These are phyloP conservation scores for Gandaritis pyraliata DNA, from an alignment of 2,888 invertebrate species.

Conservation along the genomic window DNA sequence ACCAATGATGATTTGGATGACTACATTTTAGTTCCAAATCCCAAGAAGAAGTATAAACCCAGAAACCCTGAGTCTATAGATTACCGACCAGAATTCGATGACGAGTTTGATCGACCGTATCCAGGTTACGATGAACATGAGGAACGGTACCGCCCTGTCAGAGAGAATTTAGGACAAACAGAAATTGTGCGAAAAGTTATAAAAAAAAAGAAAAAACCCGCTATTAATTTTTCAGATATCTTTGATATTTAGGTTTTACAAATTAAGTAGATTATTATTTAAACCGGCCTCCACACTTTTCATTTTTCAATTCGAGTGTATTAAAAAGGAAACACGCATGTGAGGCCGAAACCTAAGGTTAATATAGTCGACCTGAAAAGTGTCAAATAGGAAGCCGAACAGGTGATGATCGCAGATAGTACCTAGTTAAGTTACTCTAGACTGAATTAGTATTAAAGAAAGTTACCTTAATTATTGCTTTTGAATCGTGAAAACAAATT, in stretches of 20 bases:
- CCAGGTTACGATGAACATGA: conserved; percentile 59
- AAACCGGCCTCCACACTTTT: not conserved
- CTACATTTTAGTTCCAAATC: conserved; percentile 74
- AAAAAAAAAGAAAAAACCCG: conserved; percentile 70
- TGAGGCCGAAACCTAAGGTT: not conserved
- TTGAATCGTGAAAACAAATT: conserved; percentile 18
- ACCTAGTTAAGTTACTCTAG: conserved; percentile 6
- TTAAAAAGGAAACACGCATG: not conserved
- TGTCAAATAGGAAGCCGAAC: not conserved
- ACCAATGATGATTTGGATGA: conserved; percentile 68
- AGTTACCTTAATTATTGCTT: conserved; percentile 13
- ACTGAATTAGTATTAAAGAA: conserved; percentile 8
- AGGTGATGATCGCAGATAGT: conserved; percentile 19
- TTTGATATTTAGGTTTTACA: conserved; percentile 69
- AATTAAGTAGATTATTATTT: conserved; percentile 61
- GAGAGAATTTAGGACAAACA: conserved; percentile 53
- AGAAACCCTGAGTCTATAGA: conserved; percentile 61
- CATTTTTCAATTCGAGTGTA: not conserved
- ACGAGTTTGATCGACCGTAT: conserved; percentile 67
- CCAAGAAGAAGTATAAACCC: conserved; percentile 75
- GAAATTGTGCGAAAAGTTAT: conserved; percentile 73
- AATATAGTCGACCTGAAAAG: not conserved
- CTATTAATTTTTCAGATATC: conserved; percentile 73
- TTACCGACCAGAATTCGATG: conserved; percentile 62
- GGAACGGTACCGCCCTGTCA: conserved; percentile 58